Conservation (phyloP, 2,797 vertebrate genomes). For the Scleropages formosus region DNA sequence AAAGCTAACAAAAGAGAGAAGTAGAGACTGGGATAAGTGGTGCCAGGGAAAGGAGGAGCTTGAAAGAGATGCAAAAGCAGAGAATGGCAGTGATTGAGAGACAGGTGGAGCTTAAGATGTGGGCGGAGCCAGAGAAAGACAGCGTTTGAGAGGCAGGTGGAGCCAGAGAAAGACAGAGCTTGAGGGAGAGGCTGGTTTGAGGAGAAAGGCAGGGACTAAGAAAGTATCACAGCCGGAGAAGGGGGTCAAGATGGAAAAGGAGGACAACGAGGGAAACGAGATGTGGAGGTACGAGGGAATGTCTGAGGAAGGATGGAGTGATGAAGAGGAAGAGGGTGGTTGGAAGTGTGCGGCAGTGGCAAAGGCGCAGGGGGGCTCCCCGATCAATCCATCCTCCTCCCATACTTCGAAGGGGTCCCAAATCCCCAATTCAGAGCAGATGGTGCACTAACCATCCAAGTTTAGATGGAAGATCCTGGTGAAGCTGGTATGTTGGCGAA, state of each 20-base stretch:
- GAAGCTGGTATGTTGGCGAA: constrained; percentile 18
- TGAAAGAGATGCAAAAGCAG: no score
- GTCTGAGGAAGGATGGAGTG: background rate
- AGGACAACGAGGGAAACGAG: background rate
- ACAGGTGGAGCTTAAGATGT: no score
- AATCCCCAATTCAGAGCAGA: constrained; percentile 11
- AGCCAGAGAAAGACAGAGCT: no score
- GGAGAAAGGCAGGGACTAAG: no score
- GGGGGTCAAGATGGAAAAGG: no score
- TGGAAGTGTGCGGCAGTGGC: background rate
- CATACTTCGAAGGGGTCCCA: background rate
- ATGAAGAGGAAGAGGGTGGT: constrained; percentile 8
- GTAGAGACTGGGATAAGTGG: no score
- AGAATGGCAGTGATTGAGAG: no score
- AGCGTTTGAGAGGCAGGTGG: background rate
- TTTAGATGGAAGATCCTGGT: constrained; percentile 11
- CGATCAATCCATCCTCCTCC: background rate
- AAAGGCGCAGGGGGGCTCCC: constrained; percentile 11
- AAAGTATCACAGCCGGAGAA: no score
- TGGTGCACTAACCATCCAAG: constrained; percentile 1
- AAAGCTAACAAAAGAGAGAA: no score
- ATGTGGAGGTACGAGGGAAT: constrained; percentile 9
- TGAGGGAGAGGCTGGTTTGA: no score
- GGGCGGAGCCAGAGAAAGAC: no score
- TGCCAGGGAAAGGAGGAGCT: no score